A percentile compares a stretch with the other conserved stretches of the same genome.
Evolutionary conservation across 1,140 invertebrate genomes (phyloP).

Genomic region (Scaptodrosophila lebanonensis): DNA sequence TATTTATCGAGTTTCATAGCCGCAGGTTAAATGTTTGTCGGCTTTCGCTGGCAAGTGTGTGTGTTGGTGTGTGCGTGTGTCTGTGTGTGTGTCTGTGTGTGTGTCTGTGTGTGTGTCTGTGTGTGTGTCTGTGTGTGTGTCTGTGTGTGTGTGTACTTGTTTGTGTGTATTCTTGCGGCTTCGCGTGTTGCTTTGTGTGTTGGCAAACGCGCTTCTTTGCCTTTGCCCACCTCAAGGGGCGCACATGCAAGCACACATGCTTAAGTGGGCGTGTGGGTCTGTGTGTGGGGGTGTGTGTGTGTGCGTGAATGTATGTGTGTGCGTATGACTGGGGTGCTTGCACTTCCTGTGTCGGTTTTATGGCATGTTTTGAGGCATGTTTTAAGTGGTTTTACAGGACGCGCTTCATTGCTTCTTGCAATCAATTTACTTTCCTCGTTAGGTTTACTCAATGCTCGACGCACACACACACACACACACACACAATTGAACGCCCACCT

Average conservation of each 20-base stretch:
- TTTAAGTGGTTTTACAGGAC: conserved; percentile 77
- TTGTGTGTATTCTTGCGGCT: conserved; percentile 7
- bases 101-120: conserved; percentile 14
- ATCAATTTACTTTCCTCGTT: conserved; percentile 69
- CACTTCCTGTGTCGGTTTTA: conserved; percentile 59
- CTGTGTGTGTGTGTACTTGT: conserved; percentile 16
- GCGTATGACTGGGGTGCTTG: conserved; percentile 14
- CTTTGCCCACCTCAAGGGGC: no score
- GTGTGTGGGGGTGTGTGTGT: conserved; percentile 4
- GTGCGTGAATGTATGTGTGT: conserved; percentile 11
- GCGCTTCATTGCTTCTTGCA: conserved; percentile 76
- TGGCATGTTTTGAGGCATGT: conserved; percentile 75
- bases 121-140: neutral
- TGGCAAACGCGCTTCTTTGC: no score
- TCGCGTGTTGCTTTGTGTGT: conserved; percentile 1
- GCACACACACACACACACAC: conserved; percentile 22
- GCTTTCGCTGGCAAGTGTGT: no score
- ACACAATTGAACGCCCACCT: conserved; percentile 1
- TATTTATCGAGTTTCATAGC: conserved; percentile 74
- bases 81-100: conserved; percentile 16
- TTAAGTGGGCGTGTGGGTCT: conserved; percentile 8
- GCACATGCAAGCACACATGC: no score
- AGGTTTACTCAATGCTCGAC: conserved; percentile 61
- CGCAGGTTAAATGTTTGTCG: conserved; percentile 68
- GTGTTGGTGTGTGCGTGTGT: conserved; percentile 21